Conservation (phyloP, 2,113 vertebrate genomes). For the Sakesphorus luctuosus region DNA sequence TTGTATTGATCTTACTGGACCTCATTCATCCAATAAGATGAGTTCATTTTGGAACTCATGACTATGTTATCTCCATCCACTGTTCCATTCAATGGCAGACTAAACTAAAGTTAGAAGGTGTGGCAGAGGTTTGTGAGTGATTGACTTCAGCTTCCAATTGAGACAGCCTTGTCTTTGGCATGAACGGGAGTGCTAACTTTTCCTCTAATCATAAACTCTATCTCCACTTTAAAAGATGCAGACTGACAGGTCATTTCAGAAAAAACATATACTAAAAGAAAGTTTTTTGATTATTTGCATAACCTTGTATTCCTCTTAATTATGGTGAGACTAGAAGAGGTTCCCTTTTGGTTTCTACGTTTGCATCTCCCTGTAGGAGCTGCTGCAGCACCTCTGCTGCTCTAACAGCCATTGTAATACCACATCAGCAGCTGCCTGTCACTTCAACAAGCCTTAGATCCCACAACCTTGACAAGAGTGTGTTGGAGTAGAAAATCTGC, state of each 20-base stretch:
- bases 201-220: background rate
- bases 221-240: background rate
- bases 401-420: background rate
- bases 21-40: background rate
- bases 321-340: background rate
- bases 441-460: background rate
- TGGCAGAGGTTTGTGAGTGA: background rate
- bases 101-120: background rate
- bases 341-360: background rate
- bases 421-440: background rate
- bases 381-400: background rate
- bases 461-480: background rate
- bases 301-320: background rate
- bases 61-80: background rate
- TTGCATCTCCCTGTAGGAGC: background rate
- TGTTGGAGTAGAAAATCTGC: background rate
- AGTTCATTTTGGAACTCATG: background rate
- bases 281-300: background rate
- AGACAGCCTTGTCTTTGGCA: background rate
- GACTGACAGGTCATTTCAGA: background rate
- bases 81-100: background rate
- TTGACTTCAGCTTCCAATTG: background rate
- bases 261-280: background rate
- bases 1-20: background rate
- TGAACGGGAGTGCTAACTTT: background rate